Base-by-base conservation (phyloP, 2,113 vertebrate species). In the Caretta caretta region DNA sequence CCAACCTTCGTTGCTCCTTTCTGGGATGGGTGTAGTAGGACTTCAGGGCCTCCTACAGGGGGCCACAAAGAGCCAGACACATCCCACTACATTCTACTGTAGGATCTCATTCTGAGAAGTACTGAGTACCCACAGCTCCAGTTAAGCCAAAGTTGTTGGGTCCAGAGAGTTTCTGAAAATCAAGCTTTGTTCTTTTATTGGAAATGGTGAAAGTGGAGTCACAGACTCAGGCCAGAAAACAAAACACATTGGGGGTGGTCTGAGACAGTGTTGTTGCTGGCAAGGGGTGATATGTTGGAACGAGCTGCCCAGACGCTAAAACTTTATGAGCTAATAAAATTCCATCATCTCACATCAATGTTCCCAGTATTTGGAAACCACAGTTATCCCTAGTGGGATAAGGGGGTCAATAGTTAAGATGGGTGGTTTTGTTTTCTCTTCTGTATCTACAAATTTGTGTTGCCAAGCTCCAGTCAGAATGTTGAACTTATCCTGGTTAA, bases 181-280 rank as follows among this genome's bases (percentile, higher is more conserved):
- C 20, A 78, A 13, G 25, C 42, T 78, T 42, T 29, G n/a, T 78
- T 27, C 11, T n/a, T 24, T 49, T 51, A 38, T 59, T 1, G 0
- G 1, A 5, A 80, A 84, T 0, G 0, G 10, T 48, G 56, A 0
- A 1, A 38, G 57, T 54, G 83, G 82, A 48, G 3, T 86, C 54
- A 0, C 2, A 0, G 0, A 53, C 19, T 62, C 49, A 13, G 22
- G 78, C 80, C 27, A 13, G 48, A 31, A 80, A 20, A 10, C 22
- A 49, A 80, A 54, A 75, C 35, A 69, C 35, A 20, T 5, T 19
- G 65, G 38, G 54, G n/a, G 42, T 35, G 72, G 8, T 14, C 5
- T 51, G 80, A 51, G 0, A 2, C 42, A 0, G 0, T 20, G 25
- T 13, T 75, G 22, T 49, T 81, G 35, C 35, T 69, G 85, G 76